Percentiles rank a stretch among this genome's conserved stretches.
Conservation (phyloP, 1,140 invertebrate genomes). For the Trigoniulus corallinus region DNA sequence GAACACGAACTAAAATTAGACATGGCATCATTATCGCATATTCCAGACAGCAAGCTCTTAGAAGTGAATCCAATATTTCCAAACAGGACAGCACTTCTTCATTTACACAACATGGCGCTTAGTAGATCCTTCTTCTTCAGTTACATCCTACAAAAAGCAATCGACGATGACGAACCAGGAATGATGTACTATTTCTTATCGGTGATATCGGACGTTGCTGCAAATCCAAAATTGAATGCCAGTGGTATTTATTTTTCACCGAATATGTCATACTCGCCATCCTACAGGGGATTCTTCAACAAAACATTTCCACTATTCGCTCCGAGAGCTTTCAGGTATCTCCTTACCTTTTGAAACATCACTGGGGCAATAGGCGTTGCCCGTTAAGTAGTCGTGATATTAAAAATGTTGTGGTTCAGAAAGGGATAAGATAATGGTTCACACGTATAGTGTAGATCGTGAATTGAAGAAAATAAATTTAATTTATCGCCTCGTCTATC, state of each 20-base stretch:
- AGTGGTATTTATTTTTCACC: conserved; percentile 88
- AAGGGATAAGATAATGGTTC: background rate
- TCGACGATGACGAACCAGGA: conserved; percentile 84
- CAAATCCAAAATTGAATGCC: conserved; percentile 81
- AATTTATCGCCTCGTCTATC: no score
- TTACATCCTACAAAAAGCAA: conserved; percentile 72
- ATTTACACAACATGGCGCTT: conserved; percentile 89
- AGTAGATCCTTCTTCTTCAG: conserved; percentile 90
- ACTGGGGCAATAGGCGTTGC: background rate
- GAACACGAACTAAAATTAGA: conserved; percentile 68
- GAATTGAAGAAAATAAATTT: no score
- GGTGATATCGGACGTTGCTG: conserved; percentile 82
- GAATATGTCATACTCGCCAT: conserved; percentile 84
- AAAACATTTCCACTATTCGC: conserved; percentile 90
- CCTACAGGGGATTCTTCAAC: conserved; percentile 90
- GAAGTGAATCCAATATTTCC: conserved; percentile 90
- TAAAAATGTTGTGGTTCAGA: background rate
- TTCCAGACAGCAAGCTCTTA: conserved; percentile 86
- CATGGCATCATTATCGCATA: conserved; percentile 64
- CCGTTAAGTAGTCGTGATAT: background rate
- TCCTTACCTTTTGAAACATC: background rate
- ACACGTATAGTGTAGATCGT: background rate
- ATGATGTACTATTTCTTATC: conserved; percentile 98
- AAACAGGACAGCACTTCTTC: conserved; percentile 78
- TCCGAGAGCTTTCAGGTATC: conserved; percentile 60